Percentiles rank a stretch among this genome's conserved stretches.
Conservation (phyloP, 1,140 invertebrate species). For the Colletes gigas region DNA sequence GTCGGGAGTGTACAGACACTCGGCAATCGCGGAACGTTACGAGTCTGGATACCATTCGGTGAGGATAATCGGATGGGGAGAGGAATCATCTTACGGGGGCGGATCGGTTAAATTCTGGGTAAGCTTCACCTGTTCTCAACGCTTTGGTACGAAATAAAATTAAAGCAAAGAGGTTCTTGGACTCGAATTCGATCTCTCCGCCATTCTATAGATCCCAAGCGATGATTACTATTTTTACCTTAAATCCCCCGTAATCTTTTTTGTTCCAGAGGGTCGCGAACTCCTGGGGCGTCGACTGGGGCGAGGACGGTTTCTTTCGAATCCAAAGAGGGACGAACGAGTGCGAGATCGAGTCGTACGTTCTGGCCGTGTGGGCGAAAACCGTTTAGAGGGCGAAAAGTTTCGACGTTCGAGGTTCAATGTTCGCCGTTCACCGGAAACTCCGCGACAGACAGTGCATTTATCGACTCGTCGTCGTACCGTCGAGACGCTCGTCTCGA, state of each 20-base stretch:
- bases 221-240: no score
- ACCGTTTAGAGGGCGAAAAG: constrained; percentile 61
- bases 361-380: constrained; percentile 88
- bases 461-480: constrained; percentile 50
- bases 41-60: constrained; percentile 92
- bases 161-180: no score
- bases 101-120: constrained; percentile 93
- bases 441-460: constrained; percentile 38
- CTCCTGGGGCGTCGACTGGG: constrained; percentile 95
- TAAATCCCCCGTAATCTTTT: no score
- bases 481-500: not conserved
- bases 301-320: constrained; percentile 92
- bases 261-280: constrained; percentile 90
- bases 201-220: no score
- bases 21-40: constrained; percentile 81
- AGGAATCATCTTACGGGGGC: constrained; percentile 82
- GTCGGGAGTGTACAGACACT: constrained; percentile 90
- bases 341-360: constrained; percentile 92
- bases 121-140: constrained; percentile 59
- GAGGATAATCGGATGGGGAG: constrained; percentile 94
- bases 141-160: no score
- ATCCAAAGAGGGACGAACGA: constrained; percentile 91
- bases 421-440: constrained; percentile 1
- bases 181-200: no score
- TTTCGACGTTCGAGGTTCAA: constrained; percentile 13